Evolutionary conservation across 92 coral and sea anemone genomes (phyloP).

Genomic region (Epizoanthus scotinus): DNA sequence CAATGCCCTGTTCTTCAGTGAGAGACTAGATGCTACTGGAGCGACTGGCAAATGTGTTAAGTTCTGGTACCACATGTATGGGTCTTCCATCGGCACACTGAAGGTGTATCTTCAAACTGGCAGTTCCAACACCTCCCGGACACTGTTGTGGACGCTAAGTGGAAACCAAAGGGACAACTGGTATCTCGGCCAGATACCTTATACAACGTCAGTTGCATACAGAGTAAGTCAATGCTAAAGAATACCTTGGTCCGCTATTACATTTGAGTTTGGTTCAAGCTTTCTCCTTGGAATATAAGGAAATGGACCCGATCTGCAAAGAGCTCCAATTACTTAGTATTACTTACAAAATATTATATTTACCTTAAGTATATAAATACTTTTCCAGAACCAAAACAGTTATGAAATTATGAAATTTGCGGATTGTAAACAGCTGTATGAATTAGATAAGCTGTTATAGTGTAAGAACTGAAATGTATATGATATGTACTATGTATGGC

Average conservation of each 20-base stretch:
- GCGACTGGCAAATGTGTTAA: conserved; percentile 66
- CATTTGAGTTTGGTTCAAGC: too few species aligned
- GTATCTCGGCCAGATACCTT: conserved; percentile 70
- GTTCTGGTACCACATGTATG: conserved; percentile 91
- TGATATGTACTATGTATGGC: too few species aligned
- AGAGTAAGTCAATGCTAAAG: conserved; percentile 48
- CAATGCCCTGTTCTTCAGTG: conserved; percentile 73
- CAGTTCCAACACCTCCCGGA: conserved; percentile 51
- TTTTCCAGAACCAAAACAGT: too few species aligned
- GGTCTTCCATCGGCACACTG: conserved; percentile 72
- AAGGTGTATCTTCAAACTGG: conserved; percentile 70
- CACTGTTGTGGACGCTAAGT: conserved; percentile 63
- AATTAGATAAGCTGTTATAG: too few species aligned
- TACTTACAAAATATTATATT: too few species aligned
- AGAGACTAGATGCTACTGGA: conserved; percentile 69
- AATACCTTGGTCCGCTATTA: not conserved
- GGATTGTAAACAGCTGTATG: too few species aligned
- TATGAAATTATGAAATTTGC: too few species aligned
- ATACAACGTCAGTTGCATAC: conserved; percentile 58
- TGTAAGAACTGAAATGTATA: too few species aligned
- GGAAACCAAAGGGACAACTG: conserved; percentile 73
- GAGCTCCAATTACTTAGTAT: too few species aligned
- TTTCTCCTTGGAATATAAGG: too few species aligned
- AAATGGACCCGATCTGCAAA: too few species aligned
- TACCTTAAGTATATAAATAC: too few species aligned